Conservation (phyloP, 2,113 vertebrate species). For the Mixornis gularis region DNA sequence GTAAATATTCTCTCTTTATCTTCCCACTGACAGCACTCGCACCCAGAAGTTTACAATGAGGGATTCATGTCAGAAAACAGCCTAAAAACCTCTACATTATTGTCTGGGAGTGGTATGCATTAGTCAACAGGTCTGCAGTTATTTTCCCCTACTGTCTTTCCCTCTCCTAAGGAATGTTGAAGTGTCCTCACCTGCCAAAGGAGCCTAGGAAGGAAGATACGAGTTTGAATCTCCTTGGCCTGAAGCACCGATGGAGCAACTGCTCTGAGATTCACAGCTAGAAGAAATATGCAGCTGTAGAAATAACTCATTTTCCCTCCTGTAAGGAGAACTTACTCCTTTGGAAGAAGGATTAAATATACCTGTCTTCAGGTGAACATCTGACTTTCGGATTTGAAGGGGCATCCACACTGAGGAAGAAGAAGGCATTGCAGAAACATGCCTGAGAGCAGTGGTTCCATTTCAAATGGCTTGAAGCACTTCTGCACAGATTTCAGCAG, state of each 20-base stretch:
- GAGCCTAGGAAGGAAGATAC: not conserved
- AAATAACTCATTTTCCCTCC: not conserved
- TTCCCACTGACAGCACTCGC: not conserved
- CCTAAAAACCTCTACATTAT: not conserved
- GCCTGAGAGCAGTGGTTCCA: not conserved
- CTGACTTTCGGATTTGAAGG: not conserved
- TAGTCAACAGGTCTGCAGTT: not conserved
- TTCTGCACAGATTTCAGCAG: not conserved
- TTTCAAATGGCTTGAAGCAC: not conserved
- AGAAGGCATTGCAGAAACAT: not conserved
- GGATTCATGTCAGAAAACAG: not conserved
- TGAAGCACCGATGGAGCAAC: not conserved
- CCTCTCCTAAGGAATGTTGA: not conserved
- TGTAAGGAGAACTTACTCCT: not conserved
- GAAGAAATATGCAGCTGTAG: not conserved
- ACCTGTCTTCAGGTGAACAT: not conserved
- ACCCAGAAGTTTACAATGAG: fast-evolving
- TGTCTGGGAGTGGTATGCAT: not conserved
- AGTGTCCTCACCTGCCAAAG: not conserved
- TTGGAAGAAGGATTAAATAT: not conserved
- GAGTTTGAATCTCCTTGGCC: not conserved
- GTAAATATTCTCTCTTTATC: not conserved
- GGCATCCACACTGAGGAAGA: fast-evolving
- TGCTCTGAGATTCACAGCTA: not conserved
- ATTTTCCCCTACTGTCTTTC: not conserved